Base-by-base conservation (phyloP, 2,888 invertebrate genomes). In the Sphecodes monilicornis region DNA sequence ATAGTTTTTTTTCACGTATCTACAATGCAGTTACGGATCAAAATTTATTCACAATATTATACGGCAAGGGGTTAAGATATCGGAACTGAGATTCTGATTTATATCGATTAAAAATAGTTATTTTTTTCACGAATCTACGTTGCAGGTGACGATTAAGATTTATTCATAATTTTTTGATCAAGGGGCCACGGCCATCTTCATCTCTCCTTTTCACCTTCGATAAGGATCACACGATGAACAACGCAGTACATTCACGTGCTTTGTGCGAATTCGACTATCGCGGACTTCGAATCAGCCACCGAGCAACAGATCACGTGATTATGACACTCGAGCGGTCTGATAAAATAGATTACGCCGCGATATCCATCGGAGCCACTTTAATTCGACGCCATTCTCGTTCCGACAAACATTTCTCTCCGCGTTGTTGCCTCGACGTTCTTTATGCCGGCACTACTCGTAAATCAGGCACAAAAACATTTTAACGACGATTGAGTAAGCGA, bases 141-240 rank as follows among this genome's bases (percentile, higher is more conserved):
- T 13, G 26, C 26, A 60, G 26, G 1, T 11, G 4, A 60, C 26
- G 29, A 39, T 71, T 70, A 29, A 69, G 64, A 18, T 32, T 39
- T 36, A 11, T 22, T 71, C 54, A 18, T 43, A 82, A 73, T 73
- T 78, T 76, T 69, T 86, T 80, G 75, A 66, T 68, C 71, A 80
- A 82, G 82, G 69, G 81, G 76, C 76, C 69, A 72, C 29, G 6
- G 11, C 16, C 22, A 22, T 46, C 70, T 41, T 86, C 81, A 86
- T 87, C 77, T 22, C n/a, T 0, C 6, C 10, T 29, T 46, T 39
- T 32, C 80, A 72, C 72, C 64, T 88, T 81, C 70, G 50, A 60
- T 75, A 46, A 79, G 36, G 54, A 32, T 68, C 60, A 39, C 60
- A 8, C 60, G 29, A 39, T 54, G 80, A 41, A n/a, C 54, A 46